A percentile compares a stretch with the other conserved stretches of the same genome.
Evolutionary conservation across 2,113 vertebrate species (phyloP).

Genomic region (Mystacornis crossleyi): DNA sequence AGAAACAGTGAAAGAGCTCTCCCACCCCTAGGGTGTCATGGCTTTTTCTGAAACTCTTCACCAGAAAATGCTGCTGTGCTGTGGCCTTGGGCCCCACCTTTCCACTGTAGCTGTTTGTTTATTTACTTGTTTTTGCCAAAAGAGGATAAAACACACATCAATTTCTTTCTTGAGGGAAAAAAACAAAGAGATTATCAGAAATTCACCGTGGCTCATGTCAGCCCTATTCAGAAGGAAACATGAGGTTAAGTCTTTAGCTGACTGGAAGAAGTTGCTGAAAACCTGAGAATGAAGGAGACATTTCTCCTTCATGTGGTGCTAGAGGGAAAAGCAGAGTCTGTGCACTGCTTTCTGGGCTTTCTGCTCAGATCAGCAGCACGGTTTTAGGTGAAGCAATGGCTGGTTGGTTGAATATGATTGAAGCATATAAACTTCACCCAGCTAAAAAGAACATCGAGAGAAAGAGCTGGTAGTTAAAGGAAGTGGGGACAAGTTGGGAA

Average conservation of each 20-base stretch:
- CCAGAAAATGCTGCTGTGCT: not conserved
- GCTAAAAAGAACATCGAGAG: not conserved
- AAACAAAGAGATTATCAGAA: not conserved
- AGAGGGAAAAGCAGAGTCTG: not conserved
- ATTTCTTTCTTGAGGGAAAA: not conserved
- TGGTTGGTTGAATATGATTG: not conserved
- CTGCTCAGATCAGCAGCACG: not conserved
- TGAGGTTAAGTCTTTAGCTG: not conserved
- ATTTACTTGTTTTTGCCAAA: not conserved
- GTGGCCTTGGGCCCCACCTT: not conserved
- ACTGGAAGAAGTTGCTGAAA: not conserved
- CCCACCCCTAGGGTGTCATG: not conserved
- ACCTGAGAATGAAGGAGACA: not conserved
- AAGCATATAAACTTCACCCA: not conserved
- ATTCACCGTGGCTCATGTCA: accelerated
- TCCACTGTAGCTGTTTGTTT: not conserved
- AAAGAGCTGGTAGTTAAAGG: not conserved
- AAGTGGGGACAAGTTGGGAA: not conserved
- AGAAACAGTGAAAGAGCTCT: not conserved
- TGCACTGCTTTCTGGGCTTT: not conserved
- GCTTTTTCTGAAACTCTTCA: not conserved
- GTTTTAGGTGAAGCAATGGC: not conserved
- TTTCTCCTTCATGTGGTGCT: not conserved
- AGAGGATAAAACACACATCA: not conserved
- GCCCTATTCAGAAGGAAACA: not conserved